Evolutionary conservation across 64 coral and sea anemone genomes (phyloP).

Genomic region (Astreopora myriophthalma): DNA sequence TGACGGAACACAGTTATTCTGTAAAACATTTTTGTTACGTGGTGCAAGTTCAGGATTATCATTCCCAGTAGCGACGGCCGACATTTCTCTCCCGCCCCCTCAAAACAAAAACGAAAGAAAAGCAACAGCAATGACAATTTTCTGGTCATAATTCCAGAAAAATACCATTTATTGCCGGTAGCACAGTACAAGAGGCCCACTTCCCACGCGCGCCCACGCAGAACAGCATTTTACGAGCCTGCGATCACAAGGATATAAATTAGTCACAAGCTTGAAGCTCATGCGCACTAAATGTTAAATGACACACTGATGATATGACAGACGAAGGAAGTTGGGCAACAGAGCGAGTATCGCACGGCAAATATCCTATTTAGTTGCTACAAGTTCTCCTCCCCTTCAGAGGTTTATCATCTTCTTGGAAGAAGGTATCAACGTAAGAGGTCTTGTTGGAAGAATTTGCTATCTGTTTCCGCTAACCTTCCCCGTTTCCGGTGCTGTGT

Average conservation of each 20-base stretch:
- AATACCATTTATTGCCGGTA: too few species aligned
- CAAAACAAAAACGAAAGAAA: too few species aligned
- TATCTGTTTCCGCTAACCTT: slow-evolving; percentile 15
- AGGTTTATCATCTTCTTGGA: background rate
- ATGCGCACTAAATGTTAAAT: background rate
- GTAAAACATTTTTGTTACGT: too few species aligned
- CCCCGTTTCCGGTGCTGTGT: slow-evolving; percentile 12
- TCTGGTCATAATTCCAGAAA: too few species aligned
- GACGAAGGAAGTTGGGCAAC: slow-evolving; percentile 39
- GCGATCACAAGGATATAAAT: background rate
- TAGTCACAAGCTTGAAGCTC: background rate
- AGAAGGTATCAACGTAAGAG: background rate
- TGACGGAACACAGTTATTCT: too few species aligned
- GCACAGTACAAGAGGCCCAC: too few species aligned
- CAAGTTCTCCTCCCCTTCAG: background rate
- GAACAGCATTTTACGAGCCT: background rate
- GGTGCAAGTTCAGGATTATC: too few species aligned
- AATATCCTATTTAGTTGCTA: background rate
- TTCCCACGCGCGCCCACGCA: too few species aligned
- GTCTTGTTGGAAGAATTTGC: background rate
- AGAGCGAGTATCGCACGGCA: background rate
- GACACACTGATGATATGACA: slow-evolving; percentile 33
- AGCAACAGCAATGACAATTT: too few species aligned
- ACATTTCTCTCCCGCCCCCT: too few species aligned
- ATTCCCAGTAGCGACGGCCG: too few species aligned